Conservation (phyloP, 2,888 invertebrate species). For the Eristalis intricaria region DNA sequence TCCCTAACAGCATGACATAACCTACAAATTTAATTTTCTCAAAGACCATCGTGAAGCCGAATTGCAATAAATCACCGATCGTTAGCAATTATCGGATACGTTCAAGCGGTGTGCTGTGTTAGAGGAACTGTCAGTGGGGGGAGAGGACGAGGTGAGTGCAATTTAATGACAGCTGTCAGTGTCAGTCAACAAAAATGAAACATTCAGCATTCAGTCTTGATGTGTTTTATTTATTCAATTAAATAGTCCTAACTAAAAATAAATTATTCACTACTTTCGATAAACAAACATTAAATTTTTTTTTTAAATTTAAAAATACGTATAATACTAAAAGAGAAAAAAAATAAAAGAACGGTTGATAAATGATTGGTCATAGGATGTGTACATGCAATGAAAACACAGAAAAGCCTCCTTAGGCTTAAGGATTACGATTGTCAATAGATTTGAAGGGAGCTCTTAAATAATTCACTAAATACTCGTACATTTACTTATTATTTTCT, state of each 20-base stretch:
- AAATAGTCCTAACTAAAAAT: conserved; percentile 64
- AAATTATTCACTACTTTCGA: conserved; percentile 61
- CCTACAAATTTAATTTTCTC: not conserved
- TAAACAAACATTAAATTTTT: not conserved
- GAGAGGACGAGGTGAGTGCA: not conserved
- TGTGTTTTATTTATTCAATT: conserved; percentile 48
- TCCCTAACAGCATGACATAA: conserved; percentile 40
- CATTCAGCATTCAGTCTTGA: conserved; percentile 56
- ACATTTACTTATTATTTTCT: conserved; percentile 12
- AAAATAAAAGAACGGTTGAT: not conserved
- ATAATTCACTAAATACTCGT: not conserved
- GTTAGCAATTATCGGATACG: not conserved
- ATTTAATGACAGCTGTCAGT: conserved; percentile 2
- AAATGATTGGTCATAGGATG: conserved; percentile 23
- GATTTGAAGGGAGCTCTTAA: not conserved
- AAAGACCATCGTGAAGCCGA: not conserved
- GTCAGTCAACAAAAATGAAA: conserved; percentile 17
- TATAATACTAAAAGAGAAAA: conserved; percentile 36
- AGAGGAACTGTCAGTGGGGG: not conserved
- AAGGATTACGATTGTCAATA: conserved; percentile 9
- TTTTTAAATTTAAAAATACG: not conserved
- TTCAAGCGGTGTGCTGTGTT: not conserved
- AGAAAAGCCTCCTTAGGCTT: not conserved
- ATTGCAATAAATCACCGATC: not conserved
- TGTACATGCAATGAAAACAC: conserved; percentile 41